A percentile compares a stretch with the other conserved stretches of the same genome.
Conservation (phyloP, 1,140 invertebrate species). For the Maniola jurtina region DNA sequence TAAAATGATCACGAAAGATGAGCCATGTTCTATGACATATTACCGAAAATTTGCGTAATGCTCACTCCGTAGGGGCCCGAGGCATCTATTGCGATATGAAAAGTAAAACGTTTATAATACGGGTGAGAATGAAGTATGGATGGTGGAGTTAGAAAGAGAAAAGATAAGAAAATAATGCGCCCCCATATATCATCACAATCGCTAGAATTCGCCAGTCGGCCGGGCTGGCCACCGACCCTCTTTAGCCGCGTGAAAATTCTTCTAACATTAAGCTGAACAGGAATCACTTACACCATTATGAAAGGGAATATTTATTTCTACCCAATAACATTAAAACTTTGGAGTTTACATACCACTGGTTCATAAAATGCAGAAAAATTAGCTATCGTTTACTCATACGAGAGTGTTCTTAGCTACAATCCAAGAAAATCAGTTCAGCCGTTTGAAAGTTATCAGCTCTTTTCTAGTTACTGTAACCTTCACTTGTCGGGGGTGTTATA, state of each 20-base stretch:
- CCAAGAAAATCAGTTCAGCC: too few species aligned
- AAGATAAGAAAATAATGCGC: conserved; percentile 75
- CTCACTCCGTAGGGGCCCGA: conserved; percentile 48
- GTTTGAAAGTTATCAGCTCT: too few species aligned
- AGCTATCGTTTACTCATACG: too few species aligned
- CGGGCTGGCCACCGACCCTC: conserved; percentile 58
- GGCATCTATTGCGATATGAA: conserved; percentile 66
- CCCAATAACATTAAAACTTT: too few species aligned
- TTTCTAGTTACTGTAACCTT: too few species aligned
- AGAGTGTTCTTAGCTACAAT: too few species aligned
- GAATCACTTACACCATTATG: conserved; percentile 24
- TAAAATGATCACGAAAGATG: conserved; percentile 36
- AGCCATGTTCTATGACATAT: conserved; percentile 50
- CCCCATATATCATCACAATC: conserved; percentile 73
- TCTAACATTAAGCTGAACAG: conserved; percentile 56
- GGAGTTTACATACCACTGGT: too few species aligned
- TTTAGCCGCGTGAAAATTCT: conserved; percentile 54
- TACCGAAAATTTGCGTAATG: conserved; percentile 54
- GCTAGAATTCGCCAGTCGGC: conserved; percentile 61
- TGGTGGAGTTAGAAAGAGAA: conserved; percentile 66
- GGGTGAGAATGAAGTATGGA: conserved; percentile 68
- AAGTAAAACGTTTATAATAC: conserved; percentile 73
- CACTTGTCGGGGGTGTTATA: too few species aligned
- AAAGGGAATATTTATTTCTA: neutral
- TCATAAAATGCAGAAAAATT: too few species aligned